Base-by-base conservation (phyloP, 2,888 invertebrate genomes). In the Rhopalosiphum nymphaeae region DNA sequence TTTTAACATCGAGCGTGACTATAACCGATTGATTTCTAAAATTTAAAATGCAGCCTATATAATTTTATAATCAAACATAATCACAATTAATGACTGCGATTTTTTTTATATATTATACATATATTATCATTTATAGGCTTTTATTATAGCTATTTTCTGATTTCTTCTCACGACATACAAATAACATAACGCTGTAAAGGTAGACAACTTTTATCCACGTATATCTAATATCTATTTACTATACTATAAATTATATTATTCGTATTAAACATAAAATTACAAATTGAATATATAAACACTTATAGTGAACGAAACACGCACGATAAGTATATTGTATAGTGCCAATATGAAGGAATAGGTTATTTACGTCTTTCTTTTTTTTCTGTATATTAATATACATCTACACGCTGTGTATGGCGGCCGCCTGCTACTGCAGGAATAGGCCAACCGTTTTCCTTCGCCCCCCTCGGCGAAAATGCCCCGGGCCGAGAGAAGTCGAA, bases 291-390 rank as follows among this genome's bases (percentile, higher is more conserved):
- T 78, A 78, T 36, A 78, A 78, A 78, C 9, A 78, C 36, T 9
- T 36, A 36, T 16, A 67, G 16, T n/a, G n/a, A 16, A 67, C n/a
- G n/a, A 67, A 67, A 36, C 67, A 36, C 67, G 67, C 67, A 67
- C 2, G n/a, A 67, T 61, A 61, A 3, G 5, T 67, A 16, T 67
- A 67, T 11, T 10, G n/a, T 67, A 16, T 67, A 67, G 67, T 21
- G 21, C 36, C 21, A 78, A 78, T 78, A 21, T 78, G 21, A 21
- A 36, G 78, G 21, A 78, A 36, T 78, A 36, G 78, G 36, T 36
- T 78, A 78, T 78, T 78, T 78, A 78, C 36, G 78, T 78, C 36
- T 36, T 78, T 78, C 78, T 78, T 78, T 78, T 78, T 78, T 78
- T 29, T 29, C 16, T n/a, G 16, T 61, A n/a, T n/a, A 67, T 78